Conservation (phyloP, 2,113 vertebrate species). For the Oreotrochilus melanogaster region DNA sequence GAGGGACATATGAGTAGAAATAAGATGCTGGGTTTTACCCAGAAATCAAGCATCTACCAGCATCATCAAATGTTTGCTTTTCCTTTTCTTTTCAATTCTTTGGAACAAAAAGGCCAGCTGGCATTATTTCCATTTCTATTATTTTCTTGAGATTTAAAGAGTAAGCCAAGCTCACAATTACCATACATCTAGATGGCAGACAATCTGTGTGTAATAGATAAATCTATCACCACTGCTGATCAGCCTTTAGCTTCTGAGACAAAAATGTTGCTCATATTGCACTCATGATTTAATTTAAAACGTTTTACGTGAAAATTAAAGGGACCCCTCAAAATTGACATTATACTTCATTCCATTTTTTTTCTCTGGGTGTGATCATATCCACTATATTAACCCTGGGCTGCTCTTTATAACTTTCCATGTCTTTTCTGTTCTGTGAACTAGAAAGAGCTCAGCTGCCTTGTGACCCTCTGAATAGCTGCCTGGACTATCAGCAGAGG, state of each 20-base stretch:
- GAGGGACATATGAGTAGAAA: constrained; percentile 12
- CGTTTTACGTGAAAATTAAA: not conserved
- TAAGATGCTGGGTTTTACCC: not conserved
- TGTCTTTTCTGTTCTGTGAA: not conserved
- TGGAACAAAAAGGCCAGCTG: not conserved
- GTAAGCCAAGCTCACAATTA: not conserved
- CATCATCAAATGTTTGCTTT: not conserved
- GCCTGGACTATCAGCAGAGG: not conserved
- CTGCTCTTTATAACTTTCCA: not conserved
- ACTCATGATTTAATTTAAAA: not conserved
- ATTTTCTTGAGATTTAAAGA: not conserved
- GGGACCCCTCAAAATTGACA: not conserved
- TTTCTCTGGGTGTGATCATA: not conserved
- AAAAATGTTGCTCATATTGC: not conserved
- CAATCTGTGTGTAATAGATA: not conserved
- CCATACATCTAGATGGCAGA: not conserved
- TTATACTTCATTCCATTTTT: not conserved
- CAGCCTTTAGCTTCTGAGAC: not conserved
- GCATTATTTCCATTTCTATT: constrained; percentile 18
- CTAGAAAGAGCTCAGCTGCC: not conserved
- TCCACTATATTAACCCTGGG: not conserved
- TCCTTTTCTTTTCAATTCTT: not conserved
- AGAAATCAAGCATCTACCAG: not conserved
- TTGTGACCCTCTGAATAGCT: not conserved
- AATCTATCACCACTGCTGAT: not conserved